These are phyloP conservation scores for Stichodactyla helianthus DNA, from an alignment of 64 coral and sea anemone species.

Conservation along the genomic window DNA sequence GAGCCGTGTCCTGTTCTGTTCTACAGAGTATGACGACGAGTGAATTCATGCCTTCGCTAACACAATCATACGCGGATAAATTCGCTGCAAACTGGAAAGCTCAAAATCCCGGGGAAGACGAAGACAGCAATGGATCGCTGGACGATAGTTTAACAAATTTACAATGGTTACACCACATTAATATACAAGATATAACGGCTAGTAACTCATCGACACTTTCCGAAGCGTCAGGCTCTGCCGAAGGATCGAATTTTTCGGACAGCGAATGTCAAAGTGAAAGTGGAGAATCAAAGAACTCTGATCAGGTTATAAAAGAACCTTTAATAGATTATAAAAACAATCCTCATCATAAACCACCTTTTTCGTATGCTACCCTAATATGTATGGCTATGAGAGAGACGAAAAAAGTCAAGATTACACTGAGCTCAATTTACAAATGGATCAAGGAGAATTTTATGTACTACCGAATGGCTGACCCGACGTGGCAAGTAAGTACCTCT, in stretches of 20 bases:
- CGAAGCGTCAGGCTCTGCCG: conserved; percentile 35
- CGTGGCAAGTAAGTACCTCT: conserved; percentile 77
- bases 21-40: conserved; percentile 47
- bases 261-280: conserved; percentile 70
- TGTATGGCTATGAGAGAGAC: conserved; percentile 99
- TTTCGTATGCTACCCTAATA: conserved; percentile 93
- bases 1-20: not conserved
- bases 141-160: conserved; percentile 98
- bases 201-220: conserved; percentile 27
- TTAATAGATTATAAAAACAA: conserved; percentile 92
- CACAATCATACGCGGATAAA: conserved; percentile 90
- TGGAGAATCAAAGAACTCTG: conserved; percentile 62
- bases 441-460: conserved; percentile 98
- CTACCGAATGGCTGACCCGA: conserved; percentile 88
- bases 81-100: conserved; percentile 98
- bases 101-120: conserved; percentile 72
- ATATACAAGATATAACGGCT: conserved; percentile 78
- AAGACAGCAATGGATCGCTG: conserved; percentile 53
- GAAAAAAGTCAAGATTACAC: conserved; percentile 90
- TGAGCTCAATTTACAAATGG: conserved; percentile 98
- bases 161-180: conserved; percentile 95
- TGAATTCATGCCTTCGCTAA: conserved; percentile 66
- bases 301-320: conserved; percentile 57
- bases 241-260: conserved; percentile 46
- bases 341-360: conserved; percentile 84